Evolutionary conservation across 2,113 vertebrate genomes (phyloP).

Genomic region (Triplophysa tibetana): DNA sequence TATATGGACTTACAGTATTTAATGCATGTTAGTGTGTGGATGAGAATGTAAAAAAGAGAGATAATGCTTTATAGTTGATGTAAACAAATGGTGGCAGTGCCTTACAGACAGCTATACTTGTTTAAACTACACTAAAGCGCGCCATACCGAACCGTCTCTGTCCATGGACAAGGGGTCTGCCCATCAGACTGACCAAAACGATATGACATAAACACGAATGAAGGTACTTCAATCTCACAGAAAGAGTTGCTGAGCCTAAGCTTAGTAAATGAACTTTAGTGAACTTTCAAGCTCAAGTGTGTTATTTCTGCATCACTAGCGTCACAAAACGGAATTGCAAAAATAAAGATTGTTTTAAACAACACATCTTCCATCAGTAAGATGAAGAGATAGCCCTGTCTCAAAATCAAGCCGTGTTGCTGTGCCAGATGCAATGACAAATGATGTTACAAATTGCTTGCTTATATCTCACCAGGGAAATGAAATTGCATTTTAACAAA

Average conservation of each 20-base stretch:
- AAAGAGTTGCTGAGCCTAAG: neutral
- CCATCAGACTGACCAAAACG: neutral
- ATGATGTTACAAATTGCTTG: too few relatives aligned
- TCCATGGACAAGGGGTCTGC: slow-evolving; percentile 24
- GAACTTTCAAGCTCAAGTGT: neutral
- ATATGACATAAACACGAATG: too few relatives aligned
- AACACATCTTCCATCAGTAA: too few relatives aligned
- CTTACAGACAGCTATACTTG: slow-evolving; percentile 62
- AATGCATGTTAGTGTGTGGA: neutral
- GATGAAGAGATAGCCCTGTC: too few relatives aligned
- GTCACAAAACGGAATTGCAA: too few relatives aligned
- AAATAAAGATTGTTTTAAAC: too few relatives aligned
- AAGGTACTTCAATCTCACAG: neutral
- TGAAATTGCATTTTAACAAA: too few relatives aligned
- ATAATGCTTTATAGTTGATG: slow-evolving; percentile 46
- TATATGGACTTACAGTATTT: neutral
- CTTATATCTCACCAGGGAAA: too few relatives aligned
- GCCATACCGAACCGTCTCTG: slow-evolving; percentile 37
- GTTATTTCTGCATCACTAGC: neutral
- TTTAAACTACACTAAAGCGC: slow-evolving; percentile 65
- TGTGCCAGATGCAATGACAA: too few relatives aligned
- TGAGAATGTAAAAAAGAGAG: slow-evolving; percentile 35
- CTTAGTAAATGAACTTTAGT: neutral
- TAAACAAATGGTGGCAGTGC: slow-evolving; percentile 67
- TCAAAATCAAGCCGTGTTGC: too few relatives aligned